Percentiles rank a stretch among this genome's conserved stretches.
These are phyloP conservation scores for Aleiodes sp. DNA, from an alignment of 1,140 invertebrate genomes.

Conservation along the genomic window DNA sequence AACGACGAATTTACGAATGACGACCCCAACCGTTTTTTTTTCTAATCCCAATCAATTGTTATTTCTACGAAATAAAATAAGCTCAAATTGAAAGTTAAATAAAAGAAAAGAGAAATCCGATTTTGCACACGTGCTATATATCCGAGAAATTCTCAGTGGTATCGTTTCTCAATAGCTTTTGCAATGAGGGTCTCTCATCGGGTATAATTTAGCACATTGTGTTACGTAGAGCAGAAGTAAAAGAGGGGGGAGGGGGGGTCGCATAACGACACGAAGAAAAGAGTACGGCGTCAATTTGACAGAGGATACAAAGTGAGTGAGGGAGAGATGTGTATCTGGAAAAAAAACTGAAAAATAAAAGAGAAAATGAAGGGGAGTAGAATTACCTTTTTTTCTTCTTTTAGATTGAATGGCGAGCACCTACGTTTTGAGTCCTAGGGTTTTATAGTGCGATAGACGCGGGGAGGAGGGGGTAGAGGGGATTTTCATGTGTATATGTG, in stretches of 20 bases:
- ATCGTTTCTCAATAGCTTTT: constrained; percentile 7
- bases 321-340: constrained; percentile 4
- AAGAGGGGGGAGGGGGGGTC: constrained; percentile 20
- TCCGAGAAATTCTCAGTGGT: background rate
- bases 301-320: background rate
- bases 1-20: no score
- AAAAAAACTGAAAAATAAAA: constrained; percentile 23
- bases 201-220: constrained; percentile 47
- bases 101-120: background rate
- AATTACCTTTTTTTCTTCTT: constrained; percentile 41
- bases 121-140: background rate
- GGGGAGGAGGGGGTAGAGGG: no score
- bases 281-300: constrained; percentile 24
- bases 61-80: no score
- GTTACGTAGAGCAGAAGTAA: constrained; percentile 2
- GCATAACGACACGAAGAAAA: constrained; percentile 12
- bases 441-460: background rate
- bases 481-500: background rate
- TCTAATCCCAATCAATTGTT: no score
- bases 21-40: no score
- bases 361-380: constrained; percentile 38
- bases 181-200: constrained; percentile 32
- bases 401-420: constrained; percentile 41
- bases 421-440: background rate
- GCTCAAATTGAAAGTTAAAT: background rate